Conservation (phyloP, 2,888 invertebrate species). For the Dendrolimus pini region DNA sequence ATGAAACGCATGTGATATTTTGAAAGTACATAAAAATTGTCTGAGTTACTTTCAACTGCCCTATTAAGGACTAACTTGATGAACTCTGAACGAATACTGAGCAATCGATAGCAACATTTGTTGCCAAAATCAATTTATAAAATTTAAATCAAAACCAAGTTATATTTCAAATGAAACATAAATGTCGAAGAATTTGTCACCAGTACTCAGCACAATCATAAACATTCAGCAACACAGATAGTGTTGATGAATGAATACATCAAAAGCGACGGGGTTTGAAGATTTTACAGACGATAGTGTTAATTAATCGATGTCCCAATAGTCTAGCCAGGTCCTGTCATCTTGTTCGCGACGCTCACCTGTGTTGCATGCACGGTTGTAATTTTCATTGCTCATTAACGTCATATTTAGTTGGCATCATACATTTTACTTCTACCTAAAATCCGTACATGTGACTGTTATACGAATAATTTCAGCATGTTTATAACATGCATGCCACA, state of each 20-base stretch:
- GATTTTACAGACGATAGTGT: conserved; percentile 25
- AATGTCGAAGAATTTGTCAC: not conserved
- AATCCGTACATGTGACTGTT: not conserved
- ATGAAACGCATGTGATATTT: too few species aligned
- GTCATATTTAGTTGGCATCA: not conserved
- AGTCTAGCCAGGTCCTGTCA: conserved; percentile 31
- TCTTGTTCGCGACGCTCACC: conserved; percentile 33
- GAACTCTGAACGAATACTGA: too few species aligned
- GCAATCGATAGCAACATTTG: too few species aligned
- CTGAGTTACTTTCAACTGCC: too few species aligned
- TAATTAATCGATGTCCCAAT: conserved; percentile 39
- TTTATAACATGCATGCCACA: not conserved
- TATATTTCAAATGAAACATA: too few species aligned
- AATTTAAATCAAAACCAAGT: too few species aligned
- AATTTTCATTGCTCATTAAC: conserved; percentile 17
- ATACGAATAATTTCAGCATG: not conserved
- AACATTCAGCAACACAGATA: conserved; percentile 20
- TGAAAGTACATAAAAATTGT: too few species aligned
- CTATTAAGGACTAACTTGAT: too few species aligned
- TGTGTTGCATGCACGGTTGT: conserved; percentile 22
- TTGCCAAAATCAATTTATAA: too few species aligned
- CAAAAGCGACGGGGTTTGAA: conserved; percentile 25
- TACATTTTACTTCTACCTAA: not conserved
- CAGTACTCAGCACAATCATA: not conserved
- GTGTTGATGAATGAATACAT: conserved; percentile 40